phyloP scores from a whole-genome alignment of 92 coral and sea anemone genomes.

The Palythoa grandiflora region DNA sequence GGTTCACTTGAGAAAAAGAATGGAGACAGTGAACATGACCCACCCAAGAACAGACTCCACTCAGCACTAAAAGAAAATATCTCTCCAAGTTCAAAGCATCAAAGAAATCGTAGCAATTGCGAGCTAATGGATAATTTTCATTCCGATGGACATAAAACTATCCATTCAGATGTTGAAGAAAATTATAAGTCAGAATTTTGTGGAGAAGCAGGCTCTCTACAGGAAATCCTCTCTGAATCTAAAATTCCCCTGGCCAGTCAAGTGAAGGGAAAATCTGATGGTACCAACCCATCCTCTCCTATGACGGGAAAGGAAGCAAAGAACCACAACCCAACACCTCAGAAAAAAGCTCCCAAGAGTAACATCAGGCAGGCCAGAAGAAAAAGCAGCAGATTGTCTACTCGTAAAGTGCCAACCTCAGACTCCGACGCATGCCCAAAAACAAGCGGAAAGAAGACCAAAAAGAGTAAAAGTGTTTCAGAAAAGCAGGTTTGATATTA shows the following conservation, averaged over 20 bases:
- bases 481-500: slow-evolving; percentile 6
- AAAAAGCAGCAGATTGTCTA: slow-evolving; percentile 29
- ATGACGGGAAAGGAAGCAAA: not conserved
- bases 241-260: too few relatives aligned
- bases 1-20: not conserved
- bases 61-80: slow-evolving; percentile 3
- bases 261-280: not conserved
- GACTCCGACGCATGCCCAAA: not conserved
- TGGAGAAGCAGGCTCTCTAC: not conserved
- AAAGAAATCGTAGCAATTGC: not conserved
- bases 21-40: not conserved
- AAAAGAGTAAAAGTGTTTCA: not conserved
- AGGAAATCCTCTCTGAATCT: not conserved
- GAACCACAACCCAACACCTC: not conserved
- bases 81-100: not conserved
- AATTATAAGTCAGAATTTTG: not conserved
- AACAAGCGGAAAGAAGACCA: not conserved
- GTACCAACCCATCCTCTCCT: not conserved
- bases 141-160: not conserved
- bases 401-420: not conserved
- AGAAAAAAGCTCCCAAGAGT: slow-evolving; percentile 9
- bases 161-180: not conserved
- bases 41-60: too few relatives aligned
- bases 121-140: not conserved
- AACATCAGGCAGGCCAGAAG: slow-evolving; percentile 35